Conservation (phyloP, 2,888 invertebrate genomes). For the Temnothorax ravouxi region DNA sequence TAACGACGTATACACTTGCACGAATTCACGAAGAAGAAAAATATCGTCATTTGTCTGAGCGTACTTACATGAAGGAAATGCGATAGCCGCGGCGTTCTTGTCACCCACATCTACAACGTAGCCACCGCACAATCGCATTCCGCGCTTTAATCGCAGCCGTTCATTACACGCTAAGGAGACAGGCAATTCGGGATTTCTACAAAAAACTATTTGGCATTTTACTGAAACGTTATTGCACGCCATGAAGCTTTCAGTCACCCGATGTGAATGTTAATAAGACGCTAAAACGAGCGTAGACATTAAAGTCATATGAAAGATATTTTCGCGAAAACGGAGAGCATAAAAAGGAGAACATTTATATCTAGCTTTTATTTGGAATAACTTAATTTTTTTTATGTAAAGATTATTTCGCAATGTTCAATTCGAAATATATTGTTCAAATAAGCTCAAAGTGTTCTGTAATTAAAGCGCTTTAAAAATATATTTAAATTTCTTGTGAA, state of each 20-base stretch:
- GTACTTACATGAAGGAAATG: constrained; percentile 40
- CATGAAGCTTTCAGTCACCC: background rate
- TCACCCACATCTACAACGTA: constrained; percentile 4
- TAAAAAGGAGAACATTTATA: background rate
- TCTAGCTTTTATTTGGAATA: background rate
- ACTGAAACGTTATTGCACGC: background rate
- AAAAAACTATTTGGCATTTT: constrained; percentile 14
- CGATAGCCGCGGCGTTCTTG: constrained; percentile 42
- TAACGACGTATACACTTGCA: constrained; percentile 21
- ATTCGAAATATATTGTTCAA: background rate
- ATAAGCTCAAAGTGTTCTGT: background rate
- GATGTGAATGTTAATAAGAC: background rate
- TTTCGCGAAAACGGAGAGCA: background rate
- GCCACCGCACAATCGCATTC: constrained; percentile 40
- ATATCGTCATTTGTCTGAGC: constrained; percentile 47
- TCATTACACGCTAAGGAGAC: constrained; percentile 36
- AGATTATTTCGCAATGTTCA: background rate
- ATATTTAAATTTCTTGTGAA: background rate
- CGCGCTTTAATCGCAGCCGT: constrained; percentile 37
- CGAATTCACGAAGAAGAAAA: constrained; percentile 30
- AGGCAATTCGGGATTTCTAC: constrained; percentile 8
- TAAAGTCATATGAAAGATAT: background rate
- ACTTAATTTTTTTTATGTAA: background rate
- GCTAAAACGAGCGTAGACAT: background rate
- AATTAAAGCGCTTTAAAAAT: background rate